A percentile compares a stretch with the other conserved stretches of the same genome.
Evolutionary conservation across 2,113 vertebrate genomes (phyloP).

Genomic region (Cebus imitator): DNA sequence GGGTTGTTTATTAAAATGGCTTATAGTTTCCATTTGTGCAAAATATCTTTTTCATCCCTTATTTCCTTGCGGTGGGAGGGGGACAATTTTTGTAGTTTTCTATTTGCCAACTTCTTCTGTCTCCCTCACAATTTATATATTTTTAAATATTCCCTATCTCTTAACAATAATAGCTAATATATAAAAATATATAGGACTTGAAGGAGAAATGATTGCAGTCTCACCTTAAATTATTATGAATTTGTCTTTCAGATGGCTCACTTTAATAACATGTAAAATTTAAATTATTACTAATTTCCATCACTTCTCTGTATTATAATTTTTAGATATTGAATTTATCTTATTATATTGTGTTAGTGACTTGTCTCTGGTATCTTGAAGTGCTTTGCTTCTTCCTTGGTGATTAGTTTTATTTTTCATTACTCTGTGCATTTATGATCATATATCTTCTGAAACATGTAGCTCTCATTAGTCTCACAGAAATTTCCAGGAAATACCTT

Average conservation of each 20-base stretch:
- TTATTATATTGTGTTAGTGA: background rate
- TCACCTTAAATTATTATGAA: background rate
- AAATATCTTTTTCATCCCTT: too few relatives aligned
- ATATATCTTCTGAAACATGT: background rate
- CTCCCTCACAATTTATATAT: background rate
- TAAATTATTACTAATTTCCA: background rate
- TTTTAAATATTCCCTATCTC: background rate
- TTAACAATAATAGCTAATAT: background rate
- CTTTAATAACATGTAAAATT: background rate
- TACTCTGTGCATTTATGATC: background rate
- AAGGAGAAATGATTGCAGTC: background rate
- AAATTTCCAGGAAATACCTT: background rate
- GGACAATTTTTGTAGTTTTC: too few relatives aligned
- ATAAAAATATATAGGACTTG: background rate
- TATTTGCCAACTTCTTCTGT: too few relatives aligned
- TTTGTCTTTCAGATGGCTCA: background rate
- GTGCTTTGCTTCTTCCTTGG: background rate
- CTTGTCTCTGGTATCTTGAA: background rate
- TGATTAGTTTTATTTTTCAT: slow-evolving; percentile 11
- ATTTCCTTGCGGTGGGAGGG: too few relatives aligned
- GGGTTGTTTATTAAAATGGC: too few relatives aligned
- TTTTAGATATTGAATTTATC: background rate
- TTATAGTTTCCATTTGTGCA: too few relatives aligned
- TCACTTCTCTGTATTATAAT: background rate
- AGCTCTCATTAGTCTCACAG: background rate